Percentiles rank a stretch among this genome's conserved stretches.
Evolutionary conservation across 2,797 vertebrate genomes (phyloP).

Genomic region (Hipposideros larvatus): DNA sequence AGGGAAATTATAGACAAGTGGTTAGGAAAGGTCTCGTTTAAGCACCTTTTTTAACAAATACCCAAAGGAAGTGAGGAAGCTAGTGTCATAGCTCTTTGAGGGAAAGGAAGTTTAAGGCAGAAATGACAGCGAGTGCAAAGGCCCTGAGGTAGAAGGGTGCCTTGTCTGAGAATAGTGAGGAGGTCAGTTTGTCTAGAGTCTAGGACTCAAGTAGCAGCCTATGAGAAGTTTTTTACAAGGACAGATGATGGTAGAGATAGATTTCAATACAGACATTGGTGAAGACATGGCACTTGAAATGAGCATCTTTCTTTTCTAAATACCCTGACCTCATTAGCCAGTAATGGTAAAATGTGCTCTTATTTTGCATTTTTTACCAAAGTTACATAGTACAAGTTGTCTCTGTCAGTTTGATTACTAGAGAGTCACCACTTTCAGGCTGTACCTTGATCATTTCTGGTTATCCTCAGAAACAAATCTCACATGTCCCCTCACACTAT

Average conservation of each 20-base stretch:
- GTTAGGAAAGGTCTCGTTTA: background rate
- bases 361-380: background rate
- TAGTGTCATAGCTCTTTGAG: background rate
- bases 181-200: background rate
- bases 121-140: background rate
- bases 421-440: background rate
- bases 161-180: background rate
- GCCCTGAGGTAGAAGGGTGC: rapidly evolving
- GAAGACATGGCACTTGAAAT: background rate
- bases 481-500: too few relatives aligned
- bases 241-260: background rate
- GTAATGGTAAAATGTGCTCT: background rate
- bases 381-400: background rate
- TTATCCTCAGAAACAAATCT: background rate
- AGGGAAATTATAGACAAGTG: background rate
- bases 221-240: background rate
- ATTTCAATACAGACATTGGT: background rate
- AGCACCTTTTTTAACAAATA: background rate
- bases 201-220: background rate
- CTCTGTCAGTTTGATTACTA: background rate
- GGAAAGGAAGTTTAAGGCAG: background rate
- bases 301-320: background rate
- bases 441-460: background rate
- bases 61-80: background rate
- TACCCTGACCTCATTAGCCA: background rate